Conservation (phyloP, 2,797 vertebrate genomes). For the Mergus octosetaceus region DNA sequence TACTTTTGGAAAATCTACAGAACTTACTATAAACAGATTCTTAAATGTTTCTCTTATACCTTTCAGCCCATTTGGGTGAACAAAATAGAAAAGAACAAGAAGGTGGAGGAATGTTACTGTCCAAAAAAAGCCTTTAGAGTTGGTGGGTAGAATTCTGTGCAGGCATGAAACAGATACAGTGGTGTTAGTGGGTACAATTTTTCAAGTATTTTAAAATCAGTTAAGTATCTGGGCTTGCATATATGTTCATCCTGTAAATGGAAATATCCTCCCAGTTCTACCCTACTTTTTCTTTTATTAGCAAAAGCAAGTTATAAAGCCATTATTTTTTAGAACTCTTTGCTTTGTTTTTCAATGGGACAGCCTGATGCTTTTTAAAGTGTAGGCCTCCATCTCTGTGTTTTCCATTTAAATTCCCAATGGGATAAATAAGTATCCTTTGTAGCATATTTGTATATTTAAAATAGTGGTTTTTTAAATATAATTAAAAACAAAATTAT, state of each 20-base stretch:
- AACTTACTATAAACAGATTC: neutral
- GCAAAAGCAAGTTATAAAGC: neutral
- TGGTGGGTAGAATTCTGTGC: neutral
- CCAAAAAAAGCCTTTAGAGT: neutral
- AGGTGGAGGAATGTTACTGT: neutral
- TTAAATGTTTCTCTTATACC: neutral
- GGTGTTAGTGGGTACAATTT: neutral
- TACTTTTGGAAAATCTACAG: neutral
- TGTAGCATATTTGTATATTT: neutral
- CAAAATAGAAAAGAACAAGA: neutral
- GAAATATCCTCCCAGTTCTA: neutral
- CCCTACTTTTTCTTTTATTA: neutral
- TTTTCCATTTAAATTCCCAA: neutral
- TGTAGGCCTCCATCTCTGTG: neutral
- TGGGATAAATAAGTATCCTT: neutral
- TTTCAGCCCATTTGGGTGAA: neutral
- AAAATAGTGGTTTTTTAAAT: neutral
- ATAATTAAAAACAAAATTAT: neutral
- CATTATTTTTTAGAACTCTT: neutral
- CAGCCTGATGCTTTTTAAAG: neutral
- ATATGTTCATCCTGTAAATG: neutral
- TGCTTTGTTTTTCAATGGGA: neutral
- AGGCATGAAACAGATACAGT: neutral
- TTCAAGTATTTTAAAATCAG: neutral
- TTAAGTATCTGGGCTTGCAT: neutral